A percentile compares a stretch with the other conserved stretches of the same genome.
These are phyloP conservation scores for Portunus trituberculatus DNA, from an alignment of 1,140 invertebrate species.

Conservation along the genomic window DNA sequence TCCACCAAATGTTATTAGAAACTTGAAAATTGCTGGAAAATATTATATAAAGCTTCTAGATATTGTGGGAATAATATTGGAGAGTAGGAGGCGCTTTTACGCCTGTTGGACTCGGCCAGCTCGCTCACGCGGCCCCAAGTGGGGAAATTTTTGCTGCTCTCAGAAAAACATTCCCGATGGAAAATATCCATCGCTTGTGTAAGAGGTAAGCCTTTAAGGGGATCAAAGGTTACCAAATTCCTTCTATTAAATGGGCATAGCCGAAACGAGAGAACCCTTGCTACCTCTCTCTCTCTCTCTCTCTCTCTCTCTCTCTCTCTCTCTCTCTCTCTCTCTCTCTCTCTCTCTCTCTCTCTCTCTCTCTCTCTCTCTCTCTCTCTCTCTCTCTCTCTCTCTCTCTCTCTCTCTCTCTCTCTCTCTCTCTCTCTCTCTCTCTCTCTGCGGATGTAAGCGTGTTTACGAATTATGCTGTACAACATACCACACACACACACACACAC, in stretches of 20 bases:
- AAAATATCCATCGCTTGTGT: background rate
- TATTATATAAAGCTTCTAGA: conserved; percentile 24
- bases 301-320: conserved; percentile 63
- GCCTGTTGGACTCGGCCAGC: background rate
- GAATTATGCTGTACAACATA: too few species aligned
- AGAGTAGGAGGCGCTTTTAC: background rate
- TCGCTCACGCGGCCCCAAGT: background rate
- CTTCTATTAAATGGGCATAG: background rate
- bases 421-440: conserved; percentile 32
- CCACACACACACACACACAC: conserved; percentile 18
- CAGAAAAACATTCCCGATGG: conserved; percentile 27
- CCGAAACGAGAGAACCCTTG: background rate
- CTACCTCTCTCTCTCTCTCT: conserved; percentile 25
- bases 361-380: conserved; percentile 47
- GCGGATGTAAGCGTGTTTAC: too few species aligned
- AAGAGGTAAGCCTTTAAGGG: background rate
- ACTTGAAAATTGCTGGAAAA: background rate
- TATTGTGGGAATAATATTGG: conserved; percentile 14
- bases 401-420: conserved; percentile 34
- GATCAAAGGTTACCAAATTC: conserved; percentile 40
- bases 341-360: conserved; percentile 55
- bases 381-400: conserved; percentile 42
- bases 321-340: conserved; percentile 52
- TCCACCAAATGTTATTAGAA: background rate
- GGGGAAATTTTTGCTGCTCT: background rate